phyloP scores from a whole-genome alignment of 2,888 invertebrate species.

The Smittia sp. region DNA sequence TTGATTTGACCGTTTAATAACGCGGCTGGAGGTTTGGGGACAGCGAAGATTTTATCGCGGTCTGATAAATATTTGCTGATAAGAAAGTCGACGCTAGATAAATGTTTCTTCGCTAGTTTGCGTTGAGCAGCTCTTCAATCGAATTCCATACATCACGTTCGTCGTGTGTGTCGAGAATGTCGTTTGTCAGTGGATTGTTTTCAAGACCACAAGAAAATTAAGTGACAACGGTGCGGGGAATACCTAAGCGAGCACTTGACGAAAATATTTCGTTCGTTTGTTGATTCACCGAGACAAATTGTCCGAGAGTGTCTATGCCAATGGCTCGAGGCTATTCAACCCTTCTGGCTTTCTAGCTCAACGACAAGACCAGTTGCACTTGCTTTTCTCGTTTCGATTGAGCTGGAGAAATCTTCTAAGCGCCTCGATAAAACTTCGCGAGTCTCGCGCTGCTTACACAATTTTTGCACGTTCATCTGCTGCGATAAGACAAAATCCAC shows the following conservation, averaged over 20 bases:
- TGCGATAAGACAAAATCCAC: not conserved
- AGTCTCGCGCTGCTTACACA: too few species aligned
- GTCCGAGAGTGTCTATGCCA: not conserved
- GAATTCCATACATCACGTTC: not conserved
- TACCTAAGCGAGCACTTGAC: too few species aligned
- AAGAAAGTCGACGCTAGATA: not conserved
- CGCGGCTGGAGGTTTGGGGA: not conserved
- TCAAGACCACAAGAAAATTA: not conserved
- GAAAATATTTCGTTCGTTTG: too few species aligned
- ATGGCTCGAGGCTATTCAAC: slow-evolving; percentile 9
- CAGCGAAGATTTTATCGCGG: too few species aligned
- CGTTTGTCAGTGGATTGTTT: not conserved
- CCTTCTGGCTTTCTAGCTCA: not conserved
- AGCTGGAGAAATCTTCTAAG: not conserved
- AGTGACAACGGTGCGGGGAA: too few species aligned
- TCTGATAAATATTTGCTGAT: not conserved
- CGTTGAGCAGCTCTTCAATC: not conserved
- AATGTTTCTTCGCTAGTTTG: not conserved
- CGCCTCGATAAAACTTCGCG: too few species aligned
- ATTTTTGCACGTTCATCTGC: not conserved
- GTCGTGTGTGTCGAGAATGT: not conserved
- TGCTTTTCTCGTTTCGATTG: not conserved
- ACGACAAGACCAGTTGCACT: slow-evolving; percentile 10
- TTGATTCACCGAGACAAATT: too few species aligned
- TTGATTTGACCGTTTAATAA: slow-evolving; percentile 18